phyloP scores from a whole-genome alignment of 1,140 invertebrate species.

The Dufourea novaeangliae region DNA sequence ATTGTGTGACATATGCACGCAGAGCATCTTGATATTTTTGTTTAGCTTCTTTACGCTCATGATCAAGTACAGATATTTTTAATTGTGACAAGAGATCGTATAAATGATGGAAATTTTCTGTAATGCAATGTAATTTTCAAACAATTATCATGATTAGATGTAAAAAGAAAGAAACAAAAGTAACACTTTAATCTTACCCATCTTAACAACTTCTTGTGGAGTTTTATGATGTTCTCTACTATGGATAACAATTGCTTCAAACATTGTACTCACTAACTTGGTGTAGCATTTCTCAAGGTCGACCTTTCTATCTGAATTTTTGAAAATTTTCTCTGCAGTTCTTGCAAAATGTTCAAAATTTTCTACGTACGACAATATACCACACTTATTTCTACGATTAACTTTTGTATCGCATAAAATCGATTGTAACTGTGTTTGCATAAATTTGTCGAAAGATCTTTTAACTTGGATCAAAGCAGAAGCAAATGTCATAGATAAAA shows the following conservation, averaged over 20 bases:
- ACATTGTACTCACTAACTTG: slow-evolving; percentile 92
- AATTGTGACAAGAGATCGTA: slow-evolving; percentile 93
- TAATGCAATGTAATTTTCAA: slow-evolving; percentile 36
- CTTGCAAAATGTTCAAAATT: slow-evolving; percentile 95
- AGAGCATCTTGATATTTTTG: slow-evolving; percentile 95
- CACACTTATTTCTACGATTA: slow-evolving; percentile 91
- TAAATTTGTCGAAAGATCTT: slow-evolving; percentile 95
- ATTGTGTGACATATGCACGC: slow-evolving; percentile 94
- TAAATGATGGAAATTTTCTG: slow-evolving; percentile 98
- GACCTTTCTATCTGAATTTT: slow-evolving; percentile 92
- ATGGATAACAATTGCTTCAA: slow-evolving; percentile 91
- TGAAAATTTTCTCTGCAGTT: slow-evolving; percentile 94
- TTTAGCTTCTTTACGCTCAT: slow-evolving; percentile 94
- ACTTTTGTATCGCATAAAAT: slow-evolving; percentile 90
- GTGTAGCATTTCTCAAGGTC: slow-evolving; percentile 98
- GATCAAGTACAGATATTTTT: slow-evolving; percentile 95
- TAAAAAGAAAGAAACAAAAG: neutral
- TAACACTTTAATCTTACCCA: slow-evolving; percentile 84
- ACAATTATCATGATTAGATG: neutral
- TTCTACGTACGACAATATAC: slow-evolving; percentile 94
- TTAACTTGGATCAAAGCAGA: slow-evolving; percentile 96
- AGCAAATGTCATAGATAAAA: slow-evolving; percentile 94
- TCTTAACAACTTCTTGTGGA: slow-evolving; percentile 95
- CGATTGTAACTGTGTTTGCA: slow-evolving; percentile 92
- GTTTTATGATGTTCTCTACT: slow-evolving; percentile 95